Conservation (phyloP, 2,797 vertebrate genomes). For the Acanthurus leucopareius region DNA sequence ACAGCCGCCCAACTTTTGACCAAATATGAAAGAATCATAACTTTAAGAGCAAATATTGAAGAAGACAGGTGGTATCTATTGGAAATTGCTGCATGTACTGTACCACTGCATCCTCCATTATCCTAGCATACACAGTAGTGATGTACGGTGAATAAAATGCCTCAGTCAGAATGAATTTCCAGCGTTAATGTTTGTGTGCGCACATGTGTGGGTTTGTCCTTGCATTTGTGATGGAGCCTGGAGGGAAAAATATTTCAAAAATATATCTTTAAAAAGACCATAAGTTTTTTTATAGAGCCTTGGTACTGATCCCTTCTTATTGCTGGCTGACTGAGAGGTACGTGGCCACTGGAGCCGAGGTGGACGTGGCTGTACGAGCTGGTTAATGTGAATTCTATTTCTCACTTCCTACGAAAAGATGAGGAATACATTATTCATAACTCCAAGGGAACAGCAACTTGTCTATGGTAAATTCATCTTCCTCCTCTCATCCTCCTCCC, state of each 20-base stretch:
- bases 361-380: constrained; percentile 74
- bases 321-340: constrained; percentile 36
- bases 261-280: constrained; percentile 75
- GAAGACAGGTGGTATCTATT: constrained; percentile 37
- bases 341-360: constrained; percentile 64
- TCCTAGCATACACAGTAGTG: constrained; percentile 30
- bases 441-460: constrained; percentile 82
- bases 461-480: constrained; percentile 84
- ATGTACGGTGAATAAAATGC: constrained; percentile 46
- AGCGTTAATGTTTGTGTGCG: constrained; percentile 48
- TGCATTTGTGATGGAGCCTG: constrained; percentile 41
- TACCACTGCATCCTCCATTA: constrained; percentile 41
- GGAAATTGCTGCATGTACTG: constrained; percentile 44
- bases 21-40: constrained; percentile 38
- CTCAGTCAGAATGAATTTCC: constrained; percentile 44
- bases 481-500: constrained; percentile 60
- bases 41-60: constrained; percentile 28
- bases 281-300: constrained; percentile 58
- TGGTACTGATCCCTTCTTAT: constrained; percentile 56
- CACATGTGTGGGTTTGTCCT: constrained; percentile 29
- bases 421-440: constrained; percentile 87
- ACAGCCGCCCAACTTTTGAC: constrained; percentile 43
- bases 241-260: constrained; percentile 49
- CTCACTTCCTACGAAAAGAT: constrained; percentile 82
- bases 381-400: constrained; percentile 86